These are phyloP conservation scores for Machimus rusticus DNA, from an alignment of 2,888 invertebrate species.

Conservation along the genomic window DNA sequence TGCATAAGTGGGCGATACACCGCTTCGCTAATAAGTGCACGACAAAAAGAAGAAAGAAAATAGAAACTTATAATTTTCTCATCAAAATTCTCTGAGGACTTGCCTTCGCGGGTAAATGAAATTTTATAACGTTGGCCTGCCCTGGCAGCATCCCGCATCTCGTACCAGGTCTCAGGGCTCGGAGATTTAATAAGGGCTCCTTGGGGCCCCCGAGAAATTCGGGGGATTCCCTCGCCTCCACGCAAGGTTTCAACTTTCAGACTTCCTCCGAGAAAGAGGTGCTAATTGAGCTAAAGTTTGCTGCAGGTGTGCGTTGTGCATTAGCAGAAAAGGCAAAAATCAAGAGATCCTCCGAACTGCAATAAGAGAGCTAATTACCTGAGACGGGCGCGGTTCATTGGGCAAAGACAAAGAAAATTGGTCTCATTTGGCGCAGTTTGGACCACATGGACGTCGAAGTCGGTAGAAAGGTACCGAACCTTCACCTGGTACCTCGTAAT, in stretches of 20 bases:
- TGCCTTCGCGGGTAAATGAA: background rate
- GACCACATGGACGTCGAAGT: background rate
- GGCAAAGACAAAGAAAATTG: conserved; percentile 11
- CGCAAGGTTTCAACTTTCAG: background rate
- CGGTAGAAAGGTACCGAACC: background rate
- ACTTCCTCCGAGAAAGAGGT: background rate
- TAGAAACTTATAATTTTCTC: background rate
- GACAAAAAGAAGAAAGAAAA: background rate
- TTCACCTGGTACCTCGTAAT: background rate
- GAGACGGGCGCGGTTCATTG: conserved; percentile 19
- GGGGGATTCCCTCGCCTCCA: background rate
- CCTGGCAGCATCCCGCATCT: background rate
- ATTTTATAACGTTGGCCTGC: background rate
- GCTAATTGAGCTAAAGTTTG: background rate
- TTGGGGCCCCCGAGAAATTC: background rate
- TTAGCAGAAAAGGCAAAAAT: background rate
- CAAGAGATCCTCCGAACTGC: background rate
- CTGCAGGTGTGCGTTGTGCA: background rate
- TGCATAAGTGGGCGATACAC: background rate
- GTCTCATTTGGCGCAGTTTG: background rate
- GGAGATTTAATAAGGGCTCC: background rate
- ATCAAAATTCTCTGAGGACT: background rate
- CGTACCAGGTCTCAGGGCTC: background rate
- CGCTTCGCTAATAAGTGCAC: background rate
- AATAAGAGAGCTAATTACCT: background rate